Evolutionary conservation across 2,888 invertebrate genomes (phyloP).

Genomic region (Crepidodera aurea): DNA sequence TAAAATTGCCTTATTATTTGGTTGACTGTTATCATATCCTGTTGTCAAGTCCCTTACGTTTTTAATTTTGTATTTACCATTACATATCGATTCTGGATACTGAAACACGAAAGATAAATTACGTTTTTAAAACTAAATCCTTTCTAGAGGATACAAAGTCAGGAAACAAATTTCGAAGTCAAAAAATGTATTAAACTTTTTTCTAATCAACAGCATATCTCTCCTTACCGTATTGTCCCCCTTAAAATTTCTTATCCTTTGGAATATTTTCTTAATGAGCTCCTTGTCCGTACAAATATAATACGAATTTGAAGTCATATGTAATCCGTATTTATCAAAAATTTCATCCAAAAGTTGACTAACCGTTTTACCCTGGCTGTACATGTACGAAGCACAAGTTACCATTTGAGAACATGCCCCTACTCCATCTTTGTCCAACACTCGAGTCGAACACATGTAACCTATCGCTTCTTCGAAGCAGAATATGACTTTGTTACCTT

Average conservation of each 20-base stretch:
- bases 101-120: constrained; percentile 60
- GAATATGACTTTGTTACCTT: constrained; percentile 83
- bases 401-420: constrained; percentile 85
- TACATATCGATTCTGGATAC: constrained; percentile 75
- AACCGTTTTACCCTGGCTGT: constrained; percentile 67
- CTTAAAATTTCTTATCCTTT: constrained; percentile 78
- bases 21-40: constrained; percentile 79
- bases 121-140: too few relatives aligned
- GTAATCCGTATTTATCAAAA: constrained; percentile 87
- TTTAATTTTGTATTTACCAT: constrained; percentile 70
- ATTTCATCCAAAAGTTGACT: constrained; percentile 74
- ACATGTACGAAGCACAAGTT: constrained; percentile 77
- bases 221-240: constrained; percentile 69
- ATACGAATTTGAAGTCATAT: constrained; percentile 88
- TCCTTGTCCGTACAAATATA: constrained; percentile 82
- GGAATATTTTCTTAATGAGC: constrained; percentile 78
- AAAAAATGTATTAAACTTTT: too few relatives aligned
- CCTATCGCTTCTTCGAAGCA: constrained; percentile 99
- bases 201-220: too few relatives aligned
- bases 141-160: too few relatives aligned
- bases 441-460: constrained; percentile 90
- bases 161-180: too few relatives aligned
- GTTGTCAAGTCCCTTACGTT: constrained; percentile 88
- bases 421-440: constrained; percentile 97
- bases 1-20: constrained; percentile 73